These are phyloP conservation scores for Eremophila alpestris DNA, from an alignment of 2,797 vertebrate species.

Conservation along the genomic window DNA sequence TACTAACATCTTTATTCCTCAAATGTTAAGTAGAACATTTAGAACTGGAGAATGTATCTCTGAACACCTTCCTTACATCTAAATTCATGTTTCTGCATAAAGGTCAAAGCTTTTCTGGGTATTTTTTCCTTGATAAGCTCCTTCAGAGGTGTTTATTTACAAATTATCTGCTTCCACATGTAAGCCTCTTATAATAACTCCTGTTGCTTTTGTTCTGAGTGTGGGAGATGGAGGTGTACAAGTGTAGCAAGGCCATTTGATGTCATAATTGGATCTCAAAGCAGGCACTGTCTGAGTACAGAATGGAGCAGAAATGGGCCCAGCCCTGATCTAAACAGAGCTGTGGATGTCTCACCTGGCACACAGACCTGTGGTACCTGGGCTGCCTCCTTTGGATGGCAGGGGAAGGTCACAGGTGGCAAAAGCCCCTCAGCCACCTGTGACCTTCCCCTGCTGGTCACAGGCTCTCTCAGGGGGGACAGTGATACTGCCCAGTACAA, in stretches of 20 bases:
- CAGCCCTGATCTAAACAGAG: background rate
- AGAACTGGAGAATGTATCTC: background rate
- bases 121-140: constrained; percentile 19
- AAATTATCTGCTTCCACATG: background rate
- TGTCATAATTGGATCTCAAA: background rate
- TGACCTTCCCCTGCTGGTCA: background rate
- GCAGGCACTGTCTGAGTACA: background rate
- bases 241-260: background rate
- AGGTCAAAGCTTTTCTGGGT: constrained; percentile 30
- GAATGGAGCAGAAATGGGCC: background rate
- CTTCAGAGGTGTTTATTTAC: constrained; percentile 54
- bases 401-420: too few species aligned
- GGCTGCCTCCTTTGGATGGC: background rate
- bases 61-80: background rate
- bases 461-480: background rate
- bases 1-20: background rate
- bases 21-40: constrained; percentile 50
- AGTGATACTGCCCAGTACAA: background rate
- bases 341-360: background rate
- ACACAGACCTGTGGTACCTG: background rate
- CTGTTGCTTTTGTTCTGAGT: background rate
- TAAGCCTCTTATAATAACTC: background rate
- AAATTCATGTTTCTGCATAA: constrained; percentile 31
- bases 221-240: background rate
- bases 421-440: background rate